These are phyloP conservation scores for Plectropomus leopardus DNA, from an alignment of 2,113 vertebrate genomes.

Conservation along the genomic window DNA sequence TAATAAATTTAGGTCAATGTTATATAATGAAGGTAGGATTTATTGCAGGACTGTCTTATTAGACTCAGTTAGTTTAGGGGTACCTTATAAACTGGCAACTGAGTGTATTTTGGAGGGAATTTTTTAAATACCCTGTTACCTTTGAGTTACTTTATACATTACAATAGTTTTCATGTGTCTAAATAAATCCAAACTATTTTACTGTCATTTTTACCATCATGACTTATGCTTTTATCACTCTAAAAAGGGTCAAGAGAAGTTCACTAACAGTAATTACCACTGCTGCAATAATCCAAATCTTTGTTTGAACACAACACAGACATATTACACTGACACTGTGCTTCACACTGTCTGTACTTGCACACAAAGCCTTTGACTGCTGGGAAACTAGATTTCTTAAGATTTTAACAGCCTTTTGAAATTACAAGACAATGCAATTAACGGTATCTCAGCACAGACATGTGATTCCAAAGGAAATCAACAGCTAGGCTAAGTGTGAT, in stretches of 20 bases:
- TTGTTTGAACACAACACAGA: background rate
- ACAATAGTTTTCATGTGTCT: background rate
- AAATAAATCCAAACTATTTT: background rate
- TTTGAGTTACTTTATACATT: no score
- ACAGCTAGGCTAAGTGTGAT: background rate
- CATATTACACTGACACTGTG: background rate
- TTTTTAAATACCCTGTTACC: background rate
- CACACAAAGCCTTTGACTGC: background rate
- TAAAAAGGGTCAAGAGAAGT: background rate
- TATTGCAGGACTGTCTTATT: no score
- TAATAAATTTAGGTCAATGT: no score
- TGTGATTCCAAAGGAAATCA: background rate
- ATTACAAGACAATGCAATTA: background rate
- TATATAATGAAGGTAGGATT: no score
- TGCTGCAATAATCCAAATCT: background rate
- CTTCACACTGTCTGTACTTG: background rate
- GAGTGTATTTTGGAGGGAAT: background rate
- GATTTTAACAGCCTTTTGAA: background rate
- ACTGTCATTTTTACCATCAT: background rate
- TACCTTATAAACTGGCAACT: background rate
- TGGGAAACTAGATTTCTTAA: background rate
- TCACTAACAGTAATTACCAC: slow-evolving; percentile 4
- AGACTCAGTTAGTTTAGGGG: no score
- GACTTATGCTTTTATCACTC: background rate
- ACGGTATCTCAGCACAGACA: background rate